Base-by-base conservation (phyloP, 2,888 invertebrate genomes). In the Baccha elongata region DNA sequence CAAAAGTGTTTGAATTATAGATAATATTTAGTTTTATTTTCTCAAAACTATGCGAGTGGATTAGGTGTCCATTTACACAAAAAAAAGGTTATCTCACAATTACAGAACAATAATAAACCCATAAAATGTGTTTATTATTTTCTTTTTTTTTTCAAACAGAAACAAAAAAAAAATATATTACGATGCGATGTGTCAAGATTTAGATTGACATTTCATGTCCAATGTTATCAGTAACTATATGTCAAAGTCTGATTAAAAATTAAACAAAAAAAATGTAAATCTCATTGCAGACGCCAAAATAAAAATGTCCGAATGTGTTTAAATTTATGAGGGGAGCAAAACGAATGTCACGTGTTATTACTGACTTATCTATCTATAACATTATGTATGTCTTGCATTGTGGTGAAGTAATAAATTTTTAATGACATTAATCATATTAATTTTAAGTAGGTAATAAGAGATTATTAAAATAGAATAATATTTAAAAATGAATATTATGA, bases 181-280 rank as follows among this genome's bases (percentile, higher is more conserved):
- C 29, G 29, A 32, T 32, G 29, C 35, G 37, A 72, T 78, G 46
- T 78, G 78, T 78, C 78, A 72, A 40, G 48, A 58, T 67, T 23
- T 46, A 72, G 65, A 78, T 69, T 78, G 78, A 78, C 72, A 78
- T 65, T 52, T 64, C 78, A 72, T 72, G 78, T 78, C 78, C 52
- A 67, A 50, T 78, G 65, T 72, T 78, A 78, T 72, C 78, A 78
- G 52, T 29, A 50, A n/a, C n/a, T n/a, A n/a, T 13, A 50, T 72
- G 78, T 78, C 65, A 65, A 71, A 78, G 50, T 50, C 15, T 67
- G 40, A 48, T 65, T 50, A 32, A 32, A 40, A 21, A 29, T 3
- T 13, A 29, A 21, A 46, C 6, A 48, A 69, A 23, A 23, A 19
- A 23, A 37, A 7, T 13, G 64, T n/a, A n/a, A n/a, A 60, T 32